These are phyloP conservation scores for Synergus gifuensis DNA, from an alignment of 2,888 invertebrate genomes.

Conservation along the genomic window DNA sequence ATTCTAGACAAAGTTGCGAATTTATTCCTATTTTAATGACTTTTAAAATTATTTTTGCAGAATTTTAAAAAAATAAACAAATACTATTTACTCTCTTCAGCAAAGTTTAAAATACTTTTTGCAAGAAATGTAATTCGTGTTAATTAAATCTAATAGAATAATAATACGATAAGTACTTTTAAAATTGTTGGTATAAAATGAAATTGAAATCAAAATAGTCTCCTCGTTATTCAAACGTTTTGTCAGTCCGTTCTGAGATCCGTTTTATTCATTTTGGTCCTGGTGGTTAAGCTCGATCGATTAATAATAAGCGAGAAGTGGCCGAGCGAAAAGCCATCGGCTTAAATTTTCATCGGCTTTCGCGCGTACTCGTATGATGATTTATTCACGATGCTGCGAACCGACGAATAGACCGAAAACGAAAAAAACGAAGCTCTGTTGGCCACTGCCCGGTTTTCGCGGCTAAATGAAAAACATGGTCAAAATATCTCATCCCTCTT, in stretches of 20 bases:
- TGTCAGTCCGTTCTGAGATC: slow-evolving; percentile 16
- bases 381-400: slow-evolving; percentile 71
- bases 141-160: neutral
- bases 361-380: slow-evolving; percentile 67
- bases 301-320: slow-evolving; percentile 62
- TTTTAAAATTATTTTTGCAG: neutral
- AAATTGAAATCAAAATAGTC: slow-evolving; percentile 36
- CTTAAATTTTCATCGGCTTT: slow-evolving; percentile 73
- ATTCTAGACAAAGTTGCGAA: neutral
- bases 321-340: slow-evolving; percentile 68
- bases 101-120: neutral
- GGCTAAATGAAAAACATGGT: slow-evolving; percentile 41
- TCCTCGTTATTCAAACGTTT: slow-evolving; percentile 31
- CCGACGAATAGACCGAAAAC: slow-evolving; percentile 54
- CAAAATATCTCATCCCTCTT: slow-evolving; percentile 42
- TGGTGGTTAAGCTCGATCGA: slow-evolving; percentile 48
- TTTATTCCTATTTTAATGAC: neutral
- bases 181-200: slow-evolving; percentile 2
- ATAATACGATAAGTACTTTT: neutral
- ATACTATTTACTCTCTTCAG: neutral
- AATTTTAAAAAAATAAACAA: neutral
- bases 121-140: neutral
- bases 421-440: slow-evolving; percentile 23
- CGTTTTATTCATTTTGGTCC: slow-evolving; percentile 29
- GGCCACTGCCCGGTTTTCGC: slow-evolving; percentile 43